Percentiles rank a stretch among this genome's conserved stretches.
Evolutionary conservation across 2,113 vertebrate genomes (phyloP).

Genomic region (Carettochelys insculpta): DNA sequence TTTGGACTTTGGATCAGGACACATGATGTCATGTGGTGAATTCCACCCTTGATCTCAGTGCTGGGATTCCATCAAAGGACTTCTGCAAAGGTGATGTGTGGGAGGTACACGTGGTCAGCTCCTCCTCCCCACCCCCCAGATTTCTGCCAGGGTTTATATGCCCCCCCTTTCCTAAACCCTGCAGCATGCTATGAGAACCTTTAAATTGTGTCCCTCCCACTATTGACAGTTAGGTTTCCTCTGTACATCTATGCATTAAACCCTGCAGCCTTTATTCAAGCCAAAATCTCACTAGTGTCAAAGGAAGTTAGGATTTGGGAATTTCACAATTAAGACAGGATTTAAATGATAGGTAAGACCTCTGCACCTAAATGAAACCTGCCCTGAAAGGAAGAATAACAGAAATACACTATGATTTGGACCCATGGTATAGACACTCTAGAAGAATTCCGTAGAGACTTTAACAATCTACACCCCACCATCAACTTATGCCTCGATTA

Average conservation of each 20-base stretch:
- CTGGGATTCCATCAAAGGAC: not conserved
- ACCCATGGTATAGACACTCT: too few species aligned
- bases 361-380: slow-evolving; percentile 38
- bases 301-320: not conserved
- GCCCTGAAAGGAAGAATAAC: slow-evolving; percentile 15
- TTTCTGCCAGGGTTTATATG: not conserved
- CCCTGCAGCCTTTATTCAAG: not conserved
- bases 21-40: not conserved
- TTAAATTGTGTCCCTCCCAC: not conserved
- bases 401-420: too few species aligned
- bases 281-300: not conserved
- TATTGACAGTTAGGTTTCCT: not conserved
- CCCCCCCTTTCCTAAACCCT: not conserved
- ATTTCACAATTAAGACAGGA: not conserved
- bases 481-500: too few species aligned
- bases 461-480: too few species aligned
- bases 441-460: too few species aligned
- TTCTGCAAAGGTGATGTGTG: not conserved
- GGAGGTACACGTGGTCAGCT: not conserved
- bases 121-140: not conserved
- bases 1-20: not conserved
- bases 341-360: slow-evolving; percentile 57
- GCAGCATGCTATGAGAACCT: not conserved
- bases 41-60: not conserved
- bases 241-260: not conserved